These are phyloP conservation scores for Thalpophila matura DNA, from an alignment of 2,888 invertebrate species.

Conservation along the genomic window DNA sequence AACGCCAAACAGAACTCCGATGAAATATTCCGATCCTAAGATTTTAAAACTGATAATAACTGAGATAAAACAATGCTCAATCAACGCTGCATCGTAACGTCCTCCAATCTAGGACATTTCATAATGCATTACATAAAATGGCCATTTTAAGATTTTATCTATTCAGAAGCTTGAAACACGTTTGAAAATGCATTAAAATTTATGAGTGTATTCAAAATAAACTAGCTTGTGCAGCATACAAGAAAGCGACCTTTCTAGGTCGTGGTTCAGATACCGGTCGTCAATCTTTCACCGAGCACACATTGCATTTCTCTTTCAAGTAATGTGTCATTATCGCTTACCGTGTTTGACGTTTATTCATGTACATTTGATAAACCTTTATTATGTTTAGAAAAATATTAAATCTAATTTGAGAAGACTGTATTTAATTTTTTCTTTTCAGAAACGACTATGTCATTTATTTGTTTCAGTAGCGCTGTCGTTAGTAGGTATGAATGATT, in stretches of 20 bases:
- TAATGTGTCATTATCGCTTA: constrained; percentile 40
- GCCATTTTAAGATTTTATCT: constrained; percentile 39
- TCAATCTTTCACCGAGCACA: constrained; percentile 65
- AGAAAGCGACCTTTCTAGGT: constrained; percentile 77
- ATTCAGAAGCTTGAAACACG: constrained; percentile 35
- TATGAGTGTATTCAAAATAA: constrained; percentile 52
- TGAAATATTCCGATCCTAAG: constrained; percentile 31
- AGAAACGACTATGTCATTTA: background rate
- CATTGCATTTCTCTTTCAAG: constrained; percentile 61
- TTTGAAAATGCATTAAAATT: constrained; percentile 51
- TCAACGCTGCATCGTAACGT: constrained; percentile 41
- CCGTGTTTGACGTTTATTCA: constrained; percentile 25
- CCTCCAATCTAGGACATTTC: constrained; percentile 44
- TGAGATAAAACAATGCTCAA: constrained; percentile 45
- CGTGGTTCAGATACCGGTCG: constrained; percentile 64
- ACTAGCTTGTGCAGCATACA: constrained; percentile 38
- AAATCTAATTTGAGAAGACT: background rate
- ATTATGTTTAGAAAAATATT: background rate
- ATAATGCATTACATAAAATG: constrained; percentile 58
- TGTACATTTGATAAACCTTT: constrained; percentile 1
- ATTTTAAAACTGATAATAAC: constrained; percentile 28
- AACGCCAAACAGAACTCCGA: constrained; percentile 13
- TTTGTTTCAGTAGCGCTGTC: background rate
- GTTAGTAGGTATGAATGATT: constrained; percentile 14
- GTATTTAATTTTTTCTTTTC: background rate